Conservation (phyloP, 2,113 vertebrate genomes). For the Sinocyclocheilus maitianheensis region DNA sequence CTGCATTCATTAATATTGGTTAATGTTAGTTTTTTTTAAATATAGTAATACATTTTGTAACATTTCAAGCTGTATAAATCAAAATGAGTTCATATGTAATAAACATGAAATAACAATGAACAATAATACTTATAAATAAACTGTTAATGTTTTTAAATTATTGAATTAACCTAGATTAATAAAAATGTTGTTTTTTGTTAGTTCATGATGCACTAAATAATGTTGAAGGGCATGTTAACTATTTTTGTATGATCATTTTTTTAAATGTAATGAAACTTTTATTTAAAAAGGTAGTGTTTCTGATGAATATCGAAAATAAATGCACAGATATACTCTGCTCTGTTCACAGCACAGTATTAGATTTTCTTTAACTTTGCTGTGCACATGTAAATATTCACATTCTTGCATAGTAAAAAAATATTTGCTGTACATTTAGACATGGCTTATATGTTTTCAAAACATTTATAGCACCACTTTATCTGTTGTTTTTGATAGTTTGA, state of each 20-base stretch:
- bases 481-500: neutral
- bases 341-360: neutral
- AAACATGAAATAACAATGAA: neutral
- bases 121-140: neutral
- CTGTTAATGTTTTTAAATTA: neutral
- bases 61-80: neutral
- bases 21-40: neutral
- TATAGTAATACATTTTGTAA: neutral
- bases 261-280: neutral
- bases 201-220: neutral
- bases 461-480: neutral
- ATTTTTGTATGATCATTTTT: neutral
- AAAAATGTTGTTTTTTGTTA: neutral
- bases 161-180: neutral
- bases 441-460: neutral
- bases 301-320: neutral
- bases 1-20: neutral
- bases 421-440: neutral
- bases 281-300: neutral
- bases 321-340: neutral
- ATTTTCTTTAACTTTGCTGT: neutral
- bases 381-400: neutral
- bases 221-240: neutral
- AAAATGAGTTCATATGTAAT: neutral
- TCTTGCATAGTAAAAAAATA: neutral